A percentile compares a stretch with the other conserved stretches of the same genome.
Conservation (phyloP, 2,797 vertebrate species). For the Sternarchorhynchus goeldii region DNA sequence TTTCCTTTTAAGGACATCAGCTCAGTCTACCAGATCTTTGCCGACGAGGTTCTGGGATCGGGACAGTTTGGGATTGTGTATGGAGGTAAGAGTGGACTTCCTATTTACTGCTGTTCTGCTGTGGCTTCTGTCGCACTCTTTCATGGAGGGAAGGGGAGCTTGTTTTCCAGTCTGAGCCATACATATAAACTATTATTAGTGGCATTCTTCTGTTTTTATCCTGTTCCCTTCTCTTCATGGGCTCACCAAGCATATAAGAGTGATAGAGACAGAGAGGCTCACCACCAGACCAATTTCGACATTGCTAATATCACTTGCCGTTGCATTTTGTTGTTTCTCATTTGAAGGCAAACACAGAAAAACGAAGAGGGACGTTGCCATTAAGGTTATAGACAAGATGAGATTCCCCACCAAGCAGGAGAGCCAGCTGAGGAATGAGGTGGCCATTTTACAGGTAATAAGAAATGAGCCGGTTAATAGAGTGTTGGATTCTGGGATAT, state of each 20-base stretch:
- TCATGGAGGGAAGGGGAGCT: neutral
- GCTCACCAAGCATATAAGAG: neutral
- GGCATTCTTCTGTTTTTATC: constrained; percentile 31
- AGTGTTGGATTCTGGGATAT: neutral
- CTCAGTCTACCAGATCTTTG: constrained; percentile 97
- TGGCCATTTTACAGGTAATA: constrained; percentile 96
- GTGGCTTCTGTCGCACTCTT: neutral
- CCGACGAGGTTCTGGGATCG: constrained; percentile 95
- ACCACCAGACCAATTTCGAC: constrained; percentile 6
- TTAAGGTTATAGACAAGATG: constrained; percentile 99
- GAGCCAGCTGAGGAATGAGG: constrained; percentile 96
- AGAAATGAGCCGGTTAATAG: too few relatives aligned
- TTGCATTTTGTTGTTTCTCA: neutral
- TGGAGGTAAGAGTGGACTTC: constrained; percentile 80
- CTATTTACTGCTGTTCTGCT: neutral
- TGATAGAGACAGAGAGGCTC: constrained; percentile 24
- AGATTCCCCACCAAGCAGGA: constrained; percentile 98
- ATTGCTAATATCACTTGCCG: neutral
- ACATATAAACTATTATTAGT: constrained; percentile 55
- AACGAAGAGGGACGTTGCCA: constrained; percentile 95
- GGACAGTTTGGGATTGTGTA: constrained; percentile 98
- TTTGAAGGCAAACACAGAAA: constrained; percentile 92
- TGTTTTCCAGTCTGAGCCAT: constrained; percentile 42
- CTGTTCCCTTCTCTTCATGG: constrained; percentile 15
- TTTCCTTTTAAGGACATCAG: constrained; percentile 85